Evolutionary conservation across 2,113 vertebrate genomes (phyloP).

Genomic region (Girardinichthys multiradiatus): DNA sequence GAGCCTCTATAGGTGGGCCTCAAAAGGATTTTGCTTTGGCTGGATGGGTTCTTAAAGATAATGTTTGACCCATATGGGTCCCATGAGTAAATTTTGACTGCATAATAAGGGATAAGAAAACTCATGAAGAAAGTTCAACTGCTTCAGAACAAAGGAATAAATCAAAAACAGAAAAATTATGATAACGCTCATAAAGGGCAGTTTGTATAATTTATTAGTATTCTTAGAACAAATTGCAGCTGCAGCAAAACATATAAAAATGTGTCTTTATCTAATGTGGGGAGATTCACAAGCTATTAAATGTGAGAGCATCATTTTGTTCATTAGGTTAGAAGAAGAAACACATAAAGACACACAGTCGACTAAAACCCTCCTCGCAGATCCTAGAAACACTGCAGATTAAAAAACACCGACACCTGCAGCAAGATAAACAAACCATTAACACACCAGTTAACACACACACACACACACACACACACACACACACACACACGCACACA

Average conservation of each 20-base stretch:
- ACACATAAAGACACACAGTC: background rate
- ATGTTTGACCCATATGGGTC: too few relatives aligned
- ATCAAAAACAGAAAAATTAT: background rate
- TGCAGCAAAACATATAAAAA: background rate
- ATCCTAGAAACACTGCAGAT: slow-evolving; percentile 42
- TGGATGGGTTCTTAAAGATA: too few relatives aligned
- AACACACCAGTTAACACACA: slow-evolving; percentile 32
- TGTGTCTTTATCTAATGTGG: background rate
- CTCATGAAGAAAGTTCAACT: background rate
- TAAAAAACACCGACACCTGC: slow-evolving; percentile 42
- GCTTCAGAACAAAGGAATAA: background rate
- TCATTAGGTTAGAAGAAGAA: slow-evolving; percentile 22
- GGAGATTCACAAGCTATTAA: slow-evolving; percentile 20
- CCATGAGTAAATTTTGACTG: too few relatives aligned
- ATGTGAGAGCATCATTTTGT: slow-evolving; percentile 21
- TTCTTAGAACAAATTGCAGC: slow-evolving; percentile 25
- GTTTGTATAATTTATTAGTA: slow-evolving; percentile 46
- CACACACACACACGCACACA: slow-evolving; percentile 26
- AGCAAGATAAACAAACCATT: slow-evolving; percentile 28
- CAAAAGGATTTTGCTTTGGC: too few relatives aligned
- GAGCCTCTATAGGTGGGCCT: too few relatives aligned
- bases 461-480: slow-evolving; percentile 12
- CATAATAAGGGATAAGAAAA: too few relatives aligned
- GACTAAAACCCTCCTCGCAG: background rate
- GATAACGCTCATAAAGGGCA: background rate